Base-by-base conservation (phyloP, 1,140 invertebrate genomes). In the Drosophila ananassae region DNA sequence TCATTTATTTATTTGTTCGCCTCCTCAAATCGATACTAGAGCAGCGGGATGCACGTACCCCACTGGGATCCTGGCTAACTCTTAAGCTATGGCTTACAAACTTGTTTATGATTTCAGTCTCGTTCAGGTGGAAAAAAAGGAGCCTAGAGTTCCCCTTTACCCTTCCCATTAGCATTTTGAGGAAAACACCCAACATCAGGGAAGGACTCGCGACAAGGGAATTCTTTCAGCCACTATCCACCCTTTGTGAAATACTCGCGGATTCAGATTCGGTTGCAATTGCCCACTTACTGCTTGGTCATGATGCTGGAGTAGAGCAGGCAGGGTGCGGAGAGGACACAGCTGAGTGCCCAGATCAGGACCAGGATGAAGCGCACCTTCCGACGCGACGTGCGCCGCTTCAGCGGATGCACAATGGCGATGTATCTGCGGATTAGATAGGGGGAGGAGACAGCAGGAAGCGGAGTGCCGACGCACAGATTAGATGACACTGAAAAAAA, bases 351-450 rank as follows among this genome's bases (percentile, higher is more conserved):
- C 98, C 98, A 99, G 52, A 98, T 98, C 30, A 94, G 92, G 12
- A 94, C 92, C 47, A 98, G 95, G 58, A 96, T 95, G 12, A 96
- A 92, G 39, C 96, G 92, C 0, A 97, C 97, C 47, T 95, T 94
- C 2, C 94, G 94, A 66, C 96, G 95, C 1, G 97, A 96, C 94
- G 97, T 96, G 54, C 97, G 93, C 7, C 96, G 96, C 69, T 96
- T 94, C 62, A 98, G 93, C 2, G 98, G 98, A 80, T 97, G 94
- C 34, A 98, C 96, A 58, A 99, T 98, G 6, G 98, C 98, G 92
- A 97, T 95, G 89, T 98, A 98, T 92, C 98, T 98, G 93, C 47
- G 92, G 92, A 46, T 69, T 82, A 44, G 41, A 47, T 6, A 17
- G 44, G 44, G 10, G 44, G 44, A 24, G 57, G 46, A 64, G 22